Evolutionary conservation across 2,797 vertebrate species (phyloP), one percentile per base, ranked within the genome.

Genomic region (Rhyacichthys aspro): DNA sequence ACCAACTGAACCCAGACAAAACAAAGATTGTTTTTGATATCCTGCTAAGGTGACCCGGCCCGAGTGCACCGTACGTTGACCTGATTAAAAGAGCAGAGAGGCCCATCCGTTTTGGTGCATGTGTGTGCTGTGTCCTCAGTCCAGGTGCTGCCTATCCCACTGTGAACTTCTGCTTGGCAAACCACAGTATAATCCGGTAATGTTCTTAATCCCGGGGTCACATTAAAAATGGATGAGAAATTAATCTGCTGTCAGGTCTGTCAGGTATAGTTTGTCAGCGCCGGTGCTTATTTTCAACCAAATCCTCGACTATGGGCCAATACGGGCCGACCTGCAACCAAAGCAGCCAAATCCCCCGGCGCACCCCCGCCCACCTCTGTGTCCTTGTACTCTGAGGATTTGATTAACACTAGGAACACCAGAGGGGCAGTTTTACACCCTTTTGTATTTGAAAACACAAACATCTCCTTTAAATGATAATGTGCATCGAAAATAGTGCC

Each of bases 221-320:
- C 86, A 90, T 86, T 89, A 80, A 85, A 90, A 88, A 86, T 86
- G 80, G 84, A 88, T 86, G 85, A 82, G 85, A 85, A 86, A 89
- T 88, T 90, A 89, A 90, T 92, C 87, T 89, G 85, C 84, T 82
- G 70, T 86, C 85, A 82, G 70, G 85, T 81, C 81, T 82, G 79
- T 88, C 86, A 89, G 86, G 86, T 89, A 84, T 86, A 80, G 83
- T 84, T 77, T 82, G 66, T 84, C 65, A 55, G 63, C 56, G 63
- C 76, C 67, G 45, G 72, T 58, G 63, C 70, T 84, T 86, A 80
- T 81, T 88, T 81, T 79, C 68, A 58, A 80, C 70, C 81, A 82
- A 85, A 89, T 83, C 85, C 73, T 32, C 59, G 61, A 62, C 72
- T 63, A 53, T 77, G 55, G 75, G 50, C 65, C 67, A 76, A 67